phyloP scores from a whole-genome alignment of 2,797 vertebrate genomes.

The Rallus crepitans region DNA sequence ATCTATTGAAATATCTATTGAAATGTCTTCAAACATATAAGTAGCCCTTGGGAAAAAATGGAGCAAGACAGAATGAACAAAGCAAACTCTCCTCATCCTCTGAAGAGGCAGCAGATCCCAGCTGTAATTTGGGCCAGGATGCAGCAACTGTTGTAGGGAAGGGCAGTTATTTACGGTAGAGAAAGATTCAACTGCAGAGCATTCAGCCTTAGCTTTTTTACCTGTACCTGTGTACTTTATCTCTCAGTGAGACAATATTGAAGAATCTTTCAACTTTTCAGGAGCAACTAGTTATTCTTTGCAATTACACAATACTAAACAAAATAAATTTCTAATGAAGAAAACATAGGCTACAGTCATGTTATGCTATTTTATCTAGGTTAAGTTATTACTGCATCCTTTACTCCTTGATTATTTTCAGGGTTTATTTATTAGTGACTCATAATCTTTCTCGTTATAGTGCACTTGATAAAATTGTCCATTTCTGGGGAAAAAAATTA shows the following conservation, averaged over 20 bases:
- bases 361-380: neutral
- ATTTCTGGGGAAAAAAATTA: neutral
- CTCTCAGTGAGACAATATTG: neutral
- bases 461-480: neutral
- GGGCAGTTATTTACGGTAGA: neutral
- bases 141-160: neutral
- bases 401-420: neutral
- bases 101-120: neutral
- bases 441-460: neutral
- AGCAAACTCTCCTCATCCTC: accelerated
- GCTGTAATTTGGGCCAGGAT: neutral
- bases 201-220: neutral
- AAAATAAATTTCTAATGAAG: neutral
- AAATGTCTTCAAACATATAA: neutral
- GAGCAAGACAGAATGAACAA: accelerated
- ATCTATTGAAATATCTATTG: neutral
- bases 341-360: neutral
- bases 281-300: neutral
- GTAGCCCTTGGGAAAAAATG: neutral
- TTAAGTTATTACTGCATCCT: neutral
- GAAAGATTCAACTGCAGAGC: neutral
- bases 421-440: neutral
- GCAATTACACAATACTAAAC: neutral
- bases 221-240: neutral
- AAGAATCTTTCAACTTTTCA: neutral